A percentile compares a stretch with the other conserved stretches of the same genome.
Conservation (phyloP, 1,140 invertebrate genomes). For the Drosophila kohkoa region DNA sequence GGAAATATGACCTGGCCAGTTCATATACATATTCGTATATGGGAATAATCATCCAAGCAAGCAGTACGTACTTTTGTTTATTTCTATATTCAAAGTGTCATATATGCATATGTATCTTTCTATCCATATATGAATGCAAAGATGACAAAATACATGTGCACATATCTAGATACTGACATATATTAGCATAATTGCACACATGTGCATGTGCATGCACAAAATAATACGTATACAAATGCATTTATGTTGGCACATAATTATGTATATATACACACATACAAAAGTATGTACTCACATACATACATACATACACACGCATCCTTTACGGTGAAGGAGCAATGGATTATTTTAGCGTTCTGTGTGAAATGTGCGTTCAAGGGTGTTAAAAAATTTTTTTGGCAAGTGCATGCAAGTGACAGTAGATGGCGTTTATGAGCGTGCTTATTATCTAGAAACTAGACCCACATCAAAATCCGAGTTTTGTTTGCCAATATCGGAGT, state of each 20-base stretch:
- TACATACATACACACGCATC: neutral
- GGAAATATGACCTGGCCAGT: neutral
- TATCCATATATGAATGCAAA: slow-evolving; percentile 1
- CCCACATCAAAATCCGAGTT: neutral
- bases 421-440: neutral
- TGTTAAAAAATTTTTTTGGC: neutral
- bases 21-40: slow-evolving; percentile 12
- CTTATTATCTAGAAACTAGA: neutral
- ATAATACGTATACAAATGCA: neutral
- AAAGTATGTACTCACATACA: slow-evolving; percentile 1
- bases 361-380: slow-evolving; percentile 1
- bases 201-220: neutral
- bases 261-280: neutral
- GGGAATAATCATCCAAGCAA: neutral
- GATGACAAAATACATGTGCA: slow-evolving; percentile 3
- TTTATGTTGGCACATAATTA: neutral
- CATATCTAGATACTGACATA: slow-evolving; percentile 5
- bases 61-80: slow-evolving; percentile 10
- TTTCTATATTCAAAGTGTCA: slow-evolving; percentile 4
- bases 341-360: slow-evolving; percentile 1
- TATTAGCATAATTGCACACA: neutral
- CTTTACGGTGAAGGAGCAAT: neutral
- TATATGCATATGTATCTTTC: slow-evolving; percentile 21
- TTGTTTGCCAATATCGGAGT: neutral
- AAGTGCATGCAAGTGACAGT: neutral